Evolutionary conservation across 2,113 vertebrate species (phyloP).

Genomic region (Promerops cafer): DNA sequence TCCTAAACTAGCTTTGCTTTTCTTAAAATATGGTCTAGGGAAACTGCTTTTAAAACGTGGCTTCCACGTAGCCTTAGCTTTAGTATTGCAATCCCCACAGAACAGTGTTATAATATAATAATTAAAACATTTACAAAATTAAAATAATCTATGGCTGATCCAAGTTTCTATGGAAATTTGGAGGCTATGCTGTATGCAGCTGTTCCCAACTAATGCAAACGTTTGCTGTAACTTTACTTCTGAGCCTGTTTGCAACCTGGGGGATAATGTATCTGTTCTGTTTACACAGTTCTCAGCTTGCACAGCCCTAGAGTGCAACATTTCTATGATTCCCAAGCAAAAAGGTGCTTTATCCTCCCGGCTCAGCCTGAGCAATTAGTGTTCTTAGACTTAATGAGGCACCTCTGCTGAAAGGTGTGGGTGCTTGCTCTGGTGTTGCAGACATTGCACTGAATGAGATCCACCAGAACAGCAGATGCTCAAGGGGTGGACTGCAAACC

Average conservation of each 20-base stretch:
- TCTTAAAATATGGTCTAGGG: neutral
- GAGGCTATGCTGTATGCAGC: conserved; percentile 32
- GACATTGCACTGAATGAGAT: neutral
- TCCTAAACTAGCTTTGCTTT: neutral
- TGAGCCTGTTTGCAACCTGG: neutral
- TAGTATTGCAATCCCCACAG: neutral
- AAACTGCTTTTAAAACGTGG: neutral
- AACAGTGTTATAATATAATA: conserved; percentile 1
- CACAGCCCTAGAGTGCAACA: neutral
- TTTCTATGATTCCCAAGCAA: neutral
- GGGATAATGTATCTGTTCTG: conserved; percentile 34
- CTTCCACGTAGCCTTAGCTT: neutral
- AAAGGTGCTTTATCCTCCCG: neutral
- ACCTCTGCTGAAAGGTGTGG: neutral
- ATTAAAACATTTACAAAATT: conserved; percentile 54
- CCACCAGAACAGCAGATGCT: neutral
- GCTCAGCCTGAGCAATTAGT: neutral
- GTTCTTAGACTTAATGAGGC: neutral
- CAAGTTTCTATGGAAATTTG: conserved; percentile 65
- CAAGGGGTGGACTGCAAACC: neutral
- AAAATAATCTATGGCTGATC: conserved; percentile 42
- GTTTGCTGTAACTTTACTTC: conserved; percentile 26
- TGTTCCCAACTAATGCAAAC: conserved; percentile 53
- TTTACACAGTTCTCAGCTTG: conserved; percentile 33
- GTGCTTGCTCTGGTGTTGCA: neutral